A percentile compares a stretch with the other conserved stretches of the same genome.
These are phyloP conservation scores for Heterotis niloticus DNA, from an alignment of 2,113 vertebrate species.

Conservation along the genomic window DNA sequence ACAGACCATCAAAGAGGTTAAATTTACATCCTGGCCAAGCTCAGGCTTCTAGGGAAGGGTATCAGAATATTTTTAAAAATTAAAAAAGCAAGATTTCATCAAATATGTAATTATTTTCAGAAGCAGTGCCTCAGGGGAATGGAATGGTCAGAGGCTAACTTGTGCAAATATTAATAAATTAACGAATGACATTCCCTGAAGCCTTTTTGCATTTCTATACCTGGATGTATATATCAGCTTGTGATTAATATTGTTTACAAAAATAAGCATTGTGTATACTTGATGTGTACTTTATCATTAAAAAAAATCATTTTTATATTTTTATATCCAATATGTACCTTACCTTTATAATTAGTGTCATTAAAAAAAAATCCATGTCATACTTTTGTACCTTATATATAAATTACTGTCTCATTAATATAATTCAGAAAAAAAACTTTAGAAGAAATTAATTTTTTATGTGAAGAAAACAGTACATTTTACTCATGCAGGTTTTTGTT, in stretches of 20 bases:
- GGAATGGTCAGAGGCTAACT: constrained; percentile 65
- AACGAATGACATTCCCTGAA: constrained; percentile 68
- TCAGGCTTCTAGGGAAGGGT: constrained; percentile 61
- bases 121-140: constrained; percentile 62
- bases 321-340: no score
- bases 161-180: constrained; percentile 67
- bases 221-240: constrained; percentile 68
- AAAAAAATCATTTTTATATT: neutral
- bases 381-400: neutral
- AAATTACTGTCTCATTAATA: neutral
- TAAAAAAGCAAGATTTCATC: constrained; percentile 71
- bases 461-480: neutral
- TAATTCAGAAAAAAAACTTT: neutral
- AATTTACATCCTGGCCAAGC: constrained; percentile 30
- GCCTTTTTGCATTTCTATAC: constrained; percentile 73
- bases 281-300: neutral
- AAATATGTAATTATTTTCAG: constrained; percentile 67
- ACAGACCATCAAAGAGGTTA: neutral
- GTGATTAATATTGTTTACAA: constrained; percentile 56
- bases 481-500: neutral
- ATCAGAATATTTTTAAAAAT: constrained; percentile 22
- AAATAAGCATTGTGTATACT: constrained; percentile 60
- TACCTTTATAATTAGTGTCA: no score
- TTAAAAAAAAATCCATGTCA: neutral
- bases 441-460: neutral